phyloP scores from a whole-genome alignment of 1,140 invertebrate species.

The Colletes latitarsis region DNA sequence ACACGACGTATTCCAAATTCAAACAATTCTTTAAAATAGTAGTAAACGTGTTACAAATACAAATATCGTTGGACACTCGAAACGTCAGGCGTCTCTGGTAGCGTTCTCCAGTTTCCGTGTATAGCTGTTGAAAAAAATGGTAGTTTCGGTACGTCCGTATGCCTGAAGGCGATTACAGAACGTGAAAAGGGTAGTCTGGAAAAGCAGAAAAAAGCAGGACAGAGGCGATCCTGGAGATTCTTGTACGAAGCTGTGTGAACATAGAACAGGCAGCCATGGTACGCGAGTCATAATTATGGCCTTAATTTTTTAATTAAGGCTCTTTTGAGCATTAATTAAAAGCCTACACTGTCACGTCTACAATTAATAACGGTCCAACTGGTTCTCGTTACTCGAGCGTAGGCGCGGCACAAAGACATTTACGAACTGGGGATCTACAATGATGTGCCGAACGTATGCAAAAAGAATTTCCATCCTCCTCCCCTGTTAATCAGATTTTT shows the following conservation, averaged over 20 bases:
- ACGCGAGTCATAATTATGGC: constrained; percentile 59
- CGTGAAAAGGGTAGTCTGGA: background rate
- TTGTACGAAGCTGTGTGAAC: constrained; percentile 21
- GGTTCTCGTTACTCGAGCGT: constrained; percentile 65
- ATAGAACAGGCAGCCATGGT: constrained; percentile 24
- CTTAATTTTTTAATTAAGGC: constrained; percentile 69
- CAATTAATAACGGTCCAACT: constrained; percentile 69
- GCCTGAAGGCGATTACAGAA: constrained; percentile 12
- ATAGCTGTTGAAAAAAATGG: too few species aligned
- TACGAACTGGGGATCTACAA: constrained; percentile 27
- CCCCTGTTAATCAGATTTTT: background rate
- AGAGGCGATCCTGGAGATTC: constrained; percentile 14
- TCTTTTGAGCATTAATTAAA: constrained; percentile 64
- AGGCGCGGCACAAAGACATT: constrained; percentile 43
- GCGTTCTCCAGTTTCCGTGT: background rate
- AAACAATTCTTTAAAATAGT: too few species aligned
- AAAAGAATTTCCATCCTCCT: constrained; percentile 10
- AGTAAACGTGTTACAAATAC: too few species aligned
- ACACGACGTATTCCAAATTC: too few species aligned
- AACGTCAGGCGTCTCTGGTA: too few species aligned
- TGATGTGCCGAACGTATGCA: constrained; percentile 1
- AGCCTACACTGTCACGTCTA: constrained; percentile 48
- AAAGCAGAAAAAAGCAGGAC: background rate
- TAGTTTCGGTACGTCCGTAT: background rate
- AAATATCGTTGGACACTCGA: too few species aligned